Evolutionary conservation across 2,888 invertebrate genomes (phyloP), one percentile per base, ranked within the genome.

Genomic region (Agapostemon virescens): DNA sequence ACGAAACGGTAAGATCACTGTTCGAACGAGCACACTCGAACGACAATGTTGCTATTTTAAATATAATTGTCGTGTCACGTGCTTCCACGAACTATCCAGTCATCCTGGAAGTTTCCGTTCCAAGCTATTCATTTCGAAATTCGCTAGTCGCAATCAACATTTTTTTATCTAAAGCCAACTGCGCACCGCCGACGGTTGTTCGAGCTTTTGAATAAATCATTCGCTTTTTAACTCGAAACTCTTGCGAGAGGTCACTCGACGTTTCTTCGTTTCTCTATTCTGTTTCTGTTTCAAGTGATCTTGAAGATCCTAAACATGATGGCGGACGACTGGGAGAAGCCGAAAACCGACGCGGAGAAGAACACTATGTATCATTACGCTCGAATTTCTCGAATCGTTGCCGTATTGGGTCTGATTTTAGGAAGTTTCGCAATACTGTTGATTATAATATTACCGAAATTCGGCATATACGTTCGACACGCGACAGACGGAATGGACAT

Each of bases 251-350:
- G 3, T 11, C n/a, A 26, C 26, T 23, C 5, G 23, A 30, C 3
- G 58, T 26, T 9, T 58, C 17, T 58, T 5, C 20, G 26, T 26
- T 30, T 30, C 17, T 17, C 2, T 58, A 33, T 20, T 33, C 20
- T 20, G 7, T 20, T 2, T 26, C 0, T n/a, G n/a, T n/a, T n/a
- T n/a, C 61, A 61, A 61, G 61, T 61, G 61, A 30, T 71, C 4
- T n/a, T 61, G 15, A 15, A 58, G 3, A 20, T 82, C 1, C 5
- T 82, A 13, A 45, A 49, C 13, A 76, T 80, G 80, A 80, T 82
- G 33, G 80, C 61, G 17, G 55, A 80, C 15, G 82, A 82, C 38
- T 82, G 80, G 82, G 66, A 42, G 3, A 38, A 61, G 17, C 23
- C 69, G 5, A 80, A 55, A 30, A 33, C 52, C 15, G 38, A 68